A percentile compares a stretch with the other conserved stretches of the same genome.
Evolutionary conservation across 2,888 invertebrate species (phyloP).

Genomic region (Philopedon plagiatum): DNA sequence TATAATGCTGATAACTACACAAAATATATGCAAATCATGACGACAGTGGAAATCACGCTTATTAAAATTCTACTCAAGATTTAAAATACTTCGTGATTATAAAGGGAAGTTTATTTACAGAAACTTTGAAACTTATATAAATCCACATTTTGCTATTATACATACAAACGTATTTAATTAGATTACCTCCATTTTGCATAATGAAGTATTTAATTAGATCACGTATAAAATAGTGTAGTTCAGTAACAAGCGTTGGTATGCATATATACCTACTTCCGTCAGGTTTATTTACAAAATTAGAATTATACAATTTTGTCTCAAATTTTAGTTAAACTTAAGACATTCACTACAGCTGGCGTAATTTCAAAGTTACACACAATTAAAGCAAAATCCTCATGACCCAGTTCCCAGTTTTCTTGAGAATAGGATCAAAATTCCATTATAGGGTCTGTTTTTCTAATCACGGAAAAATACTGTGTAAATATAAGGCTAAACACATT

Average conservation of each 20-base stretch:
- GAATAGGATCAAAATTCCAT: conserved; percentile 36
- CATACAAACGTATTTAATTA: not conserved
- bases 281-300: not conserved
- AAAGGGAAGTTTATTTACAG: too few relatives aligned
- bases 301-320: conserved; percentile 1
- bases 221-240: not conserved
- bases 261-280: too few relatives aligned
- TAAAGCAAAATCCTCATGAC: conserved; percentile 41
- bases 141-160: too few relatives aligned
- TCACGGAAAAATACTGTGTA: not conserved
- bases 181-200: not conserved
- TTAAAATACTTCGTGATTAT: too few relatives aligned
- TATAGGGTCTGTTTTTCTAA: conserved; percentile 15
- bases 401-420: conserved; percentile 31
- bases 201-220: not conserved
- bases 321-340: conserved; percentile 3
- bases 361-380: conserved; percentile 28
- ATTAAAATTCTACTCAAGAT: too few relatives aligned
- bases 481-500: conserved; percentile 15
- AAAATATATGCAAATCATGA: too few relatives aligned
- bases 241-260: not conserved
- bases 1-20: too few relatives aligned
- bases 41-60: too few relatives aligned
- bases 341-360: conserved; percentile 22
- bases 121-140: too few relatives aligned